Evolutionary conservation across 2,797 vertebrate genomes (phyloP), one percentile per base, ranked within the genome.

Genomic region (Premnoplex brunnescens): DNA sequence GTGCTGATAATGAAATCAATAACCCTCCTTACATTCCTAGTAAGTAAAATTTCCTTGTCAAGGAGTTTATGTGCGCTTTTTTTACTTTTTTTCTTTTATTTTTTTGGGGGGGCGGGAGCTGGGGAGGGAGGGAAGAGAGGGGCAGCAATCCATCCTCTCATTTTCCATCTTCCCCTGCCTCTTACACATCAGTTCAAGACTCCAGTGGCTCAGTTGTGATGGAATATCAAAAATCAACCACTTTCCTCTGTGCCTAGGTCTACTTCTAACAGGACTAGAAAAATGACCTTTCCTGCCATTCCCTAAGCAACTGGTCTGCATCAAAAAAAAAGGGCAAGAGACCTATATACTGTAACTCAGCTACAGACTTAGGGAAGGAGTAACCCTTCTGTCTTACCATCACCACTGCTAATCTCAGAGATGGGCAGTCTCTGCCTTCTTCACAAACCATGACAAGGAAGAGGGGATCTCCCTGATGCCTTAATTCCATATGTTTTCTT

Each of bases 1-100:
- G 96, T 85, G 89, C 96, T 90, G 62, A 21, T 58, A 97, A 96
- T 46, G 77, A 85, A 62, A 83, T 97, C 67, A 97, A 97, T 91
- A 56, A 97, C n/a, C 95, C 96, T 88, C 95, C 95, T 24, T 97
- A 80, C 4, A 2, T 72, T 59, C 92, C 94, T 51, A 81, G 91
- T 96, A 93, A 97, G 96, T 96, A 71, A 41, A n/a, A 43, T 54
- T 84, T 88, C n/a, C 56, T 68, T 89, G 37, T 28, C 17, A 60
- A 19, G 17, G 1, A n/a, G n/a, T n/a, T n/a, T n/a, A n/a, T n/a
- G n/a, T n/a, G 37, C 10, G 37, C 6, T 39, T 39, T 39, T 39
- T 39, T 39, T 39, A 13, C 11, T 11, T 39, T 39, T 39, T 39
- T 39, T 39, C 12, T 39, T 14, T 39, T 13, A 37, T 59, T 66